Evolutionary conservation across 2,888 invertebrate species (phyloP).

Genomic region (Cephus nigrinus): DNA sequence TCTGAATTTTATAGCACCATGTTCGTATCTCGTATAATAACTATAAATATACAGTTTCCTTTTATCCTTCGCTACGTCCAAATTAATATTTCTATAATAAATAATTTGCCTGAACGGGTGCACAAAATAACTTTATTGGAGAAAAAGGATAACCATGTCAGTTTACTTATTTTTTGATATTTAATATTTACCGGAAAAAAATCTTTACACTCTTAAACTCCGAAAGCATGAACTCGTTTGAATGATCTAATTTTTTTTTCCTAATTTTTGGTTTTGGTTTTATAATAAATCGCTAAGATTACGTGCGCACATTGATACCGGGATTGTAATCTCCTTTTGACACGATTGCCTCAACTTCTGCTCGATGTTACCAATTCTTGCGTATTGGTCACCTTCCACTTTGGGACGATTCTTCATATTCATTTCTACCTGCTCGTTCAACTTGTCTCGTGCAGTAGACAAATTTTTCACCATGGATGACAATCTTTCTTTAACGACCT

Average conservation of each 20-base stretch:
- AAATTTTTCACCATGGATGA: slow-evolving; percentile 27
- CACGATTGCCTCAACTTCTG: slow-evolving; percentile 6
- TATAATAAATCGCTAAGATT: slow-evolving; percentile 18
- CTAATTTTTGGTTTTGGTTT: not conserved
- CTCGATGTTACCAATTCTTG: slow-evolving; percentile 10
- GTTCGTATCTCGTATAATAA: not conserved
- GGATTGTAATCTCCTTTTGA: slow-evolving; percentile 4
- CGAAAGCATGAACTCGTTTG: not conserved
- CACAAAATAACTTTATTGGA: too few relatives aligned
- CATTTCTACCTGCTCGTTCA: slow-evolving; percentile 11
- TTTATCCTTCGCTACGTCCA: not conserved
- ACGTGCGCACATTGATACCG: slow-evolving; percentile 11
- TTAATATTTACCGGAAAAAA: too few relatives aligned
- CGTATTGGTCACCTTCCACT: slow-evolving; percentile 17
- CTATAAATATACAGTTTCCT: not conserved
- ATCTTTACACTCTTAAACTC: too few relatives aligned
- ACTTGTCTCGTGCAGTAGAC: slow-evolving; percentile 18
- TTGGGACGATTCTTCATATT: slow-evolving; percentile 8
- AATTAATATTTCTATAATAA: not conserved
- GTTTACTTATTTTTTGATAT: too few relatives aligned
- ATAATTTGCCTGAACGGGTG: not conserved
- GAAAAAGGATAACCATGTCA: too few relatives aligned
- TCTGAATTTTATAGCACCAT: slow-evolving; percentile 1
- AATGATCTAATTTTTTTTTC: not conserved
- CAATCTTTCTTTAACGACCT: slow-evolving; percentile 31